Percentiles rank a stretch among this genome's conserved stretches.
These are phyloP conservation scores for Ambastaia sidthimunki DNA, from an alignment of 2,797 vertebrate species.

Conservation along the genomic window DNA sequence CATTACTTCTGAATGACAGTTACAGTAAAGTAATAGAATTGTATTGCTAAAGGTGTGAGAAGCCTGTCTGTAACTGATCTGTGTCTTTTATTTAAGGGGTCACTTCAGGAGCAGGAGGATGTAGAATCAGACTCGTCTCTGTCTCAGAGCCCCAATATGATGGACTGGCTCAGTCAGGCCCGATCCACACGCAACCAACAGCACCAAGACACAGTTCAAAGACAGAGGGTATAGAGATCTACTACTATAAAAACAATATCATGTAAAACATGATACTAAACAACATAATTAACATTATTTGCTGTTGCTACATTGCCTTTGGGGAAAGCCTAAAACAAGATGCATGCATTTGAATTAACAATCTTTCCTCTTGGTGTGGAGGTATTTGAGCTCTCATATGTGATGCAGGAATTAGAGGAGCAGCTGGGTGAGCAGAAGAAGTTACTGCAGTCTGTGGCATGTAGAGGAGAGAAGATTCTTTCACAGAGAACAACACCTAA, in stretches of 20 bases:
- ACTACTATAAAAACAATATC: not conserved
- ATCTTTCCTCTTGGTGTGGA: not conserved
- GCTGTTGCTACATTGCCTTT: not conserved
- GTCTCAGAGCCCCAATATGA: conserved; percentile 88
- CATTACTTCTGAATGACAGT: no score
- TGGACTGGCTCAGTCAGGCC: conserved; percentile 94
- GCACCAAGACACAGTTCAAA: conserved; percentile 87
- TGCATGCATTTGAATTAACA: not conserved
- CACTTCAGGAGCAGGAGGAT: conserved; percentile 90
- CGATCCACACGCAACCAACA: conserved; percentile 86
- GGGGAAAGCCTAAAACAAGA: no score
- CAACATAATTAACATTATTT: not conserved
- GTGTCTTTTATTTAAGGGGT: conserved; percentile 77
- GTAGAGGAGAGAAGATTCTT: conserved; percentile 88
- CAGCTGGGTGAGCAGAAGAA: conserved; percentile 91
- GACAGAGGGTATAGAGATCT: conserved; percentile 81
- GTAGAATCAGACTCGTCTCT: conserved; percentile 79
- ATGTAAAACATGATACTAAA: not conserved
- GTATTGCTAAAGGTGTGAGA: not conserved
- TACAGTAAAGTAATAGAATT: no score
- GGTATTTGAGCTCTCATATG: conserved; percentile 4
- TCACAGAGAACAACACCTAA: conserved; percentile 82
- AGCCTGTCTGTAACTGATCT: not conserved
- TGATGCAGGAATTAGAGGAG: conserved; percentile 87
- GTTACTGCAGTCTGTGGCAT: conserved; percentile 90